Evolutionary conservation across 1,140 invertebrate species (phyloP).

Genomic region (Drosophila punjabiensis): DNA sequence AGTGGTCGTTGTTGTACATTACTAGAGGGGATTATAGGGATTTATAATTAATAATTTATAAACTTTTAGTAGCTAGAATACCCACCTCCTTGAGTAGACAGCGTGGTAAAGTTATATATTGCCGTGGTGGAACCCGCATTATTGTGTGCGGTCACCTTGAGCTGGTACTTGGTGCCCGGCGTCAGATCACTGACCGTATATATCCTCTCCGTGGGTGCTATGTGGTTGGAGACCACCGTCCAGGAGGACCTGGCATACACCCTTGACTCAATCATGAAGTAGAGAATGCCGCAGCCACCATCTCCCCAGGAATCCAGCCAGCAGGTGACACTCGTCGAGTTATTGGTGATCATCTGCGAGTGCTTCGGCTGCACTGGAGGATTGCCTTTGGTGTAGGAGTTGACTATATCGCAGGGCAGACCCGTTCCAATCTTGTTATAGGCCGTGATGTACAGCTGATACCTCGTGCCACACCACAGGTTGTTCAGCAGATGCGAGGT

Average conservation of each 20-base stretch:
- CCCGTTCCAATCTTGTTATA: constrained; percentile 96
- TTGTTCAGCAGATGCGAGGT: constrained; percentile 92
- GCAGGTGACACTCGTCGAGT: constrained; percentile 95
- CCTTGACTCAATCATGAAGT: constrained; percentile 92
- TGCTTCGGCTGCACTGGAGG: constrained; percentile 92
- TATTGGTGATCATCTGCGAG: constrained; percentile 93
- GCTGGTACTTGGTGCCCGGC: constrained; percentile 94
- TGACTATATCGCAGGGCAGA: constrained; percentile 93
- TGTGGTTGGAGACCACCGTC: constrained; percentile 91
- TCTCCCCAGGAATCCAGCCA: constrained; percentile 95
- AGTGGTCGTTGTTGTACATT: constrained; percentile 87
- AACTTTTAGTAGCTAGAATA: not conserved
- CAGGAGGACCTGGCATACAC: constrained; percentile 86
- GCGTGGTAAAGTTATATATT: constrained; percentile 94
- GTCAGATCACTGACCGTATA: constrained; percentile 92
- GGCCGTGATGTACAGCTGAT: constrained; percentile 95
- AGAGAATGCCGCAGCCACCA: constrained; percentile 94
- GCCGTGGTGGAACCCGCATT: constrained; percentile 95
- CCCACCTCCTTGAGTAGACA: constrained; percentile 91
- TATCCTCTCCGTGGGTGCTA: constrained; percentile 91
- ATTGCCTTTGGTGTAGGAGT: constrained; percentile 93
- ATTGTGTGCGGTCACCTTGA: constrained; percentile 95
- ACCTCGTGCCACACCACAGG: constrained; percentile 94
- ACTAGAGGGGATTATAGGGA: constrained; percentile 43
- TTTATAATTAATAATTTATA: not conserved